A percentile compares a stretch with the other conserved stretches of the same genome.
phyloP scores from a whole-genome alignment of 37 sponge, comb jelly and placozoan genomes.

The Dysidea cf. avara region DNA sequence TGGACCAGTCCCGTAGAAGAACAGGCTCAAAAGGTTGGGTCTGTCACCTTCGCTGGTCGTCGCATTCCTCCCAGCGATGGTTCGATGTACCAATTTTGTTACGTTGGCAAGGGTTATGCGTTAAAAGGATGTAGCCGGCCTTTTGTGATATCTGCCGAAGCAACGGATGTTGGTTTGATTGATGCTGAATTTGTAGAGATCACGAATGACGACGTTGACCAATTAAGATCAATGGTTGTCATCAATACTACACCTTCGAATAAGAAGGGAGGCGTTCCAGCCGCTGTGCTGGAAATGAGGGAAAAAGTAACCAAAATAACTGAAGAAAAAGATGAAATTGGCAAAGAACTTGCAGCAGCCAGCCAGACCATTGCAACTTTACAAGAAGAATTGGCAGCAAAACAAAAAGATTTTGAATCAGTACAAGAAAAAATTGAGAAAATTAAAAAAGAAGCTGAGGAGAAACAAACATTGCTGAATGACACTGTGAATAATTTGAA shows the following conservation, averaged over 20 bases:
- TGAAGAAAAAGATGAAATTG: conserved; percentile 12
- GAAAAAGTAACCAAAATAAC: not conserved
- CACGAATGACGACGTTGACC: conserved; percentile 15
- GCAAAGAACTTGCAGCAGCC: not conserved
- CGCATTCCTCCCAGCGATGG: conserved; percentile 68
- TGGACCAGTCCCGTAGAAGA: not conserved
- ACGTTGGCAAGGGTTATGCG: conserved; percentile 42
- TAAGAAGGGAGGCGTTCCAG: too few species aligned
- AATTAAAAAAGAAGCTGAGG: not conserved
- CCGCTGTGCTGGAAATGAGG: not conserved
- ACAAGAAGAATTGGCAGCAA: conserved; percentile 5
- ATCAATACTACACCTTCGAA: conserved; percentile 4
- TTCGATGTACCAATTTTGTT: conserved; percentile 71
- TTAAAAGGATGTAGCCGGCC: conserved; percentile 52
- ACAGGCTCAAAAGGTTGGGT: conserved; percentile 2
- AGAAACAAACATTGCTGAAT: not conserved
- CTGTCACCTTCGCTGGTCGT: conserved; percentile 51
- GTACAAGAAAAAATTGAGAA: conserved; percentile 1
- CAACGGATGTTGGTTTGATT: not conserved
- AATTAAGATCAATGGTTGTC: conserved; percentile 29
- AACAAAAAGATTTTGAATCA: not conserved
- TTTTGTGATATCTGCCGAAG: conserved; percentile 36
- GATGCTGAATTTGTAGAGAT: conserved; percentile 59
- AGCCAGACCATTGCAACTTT: not conserved
- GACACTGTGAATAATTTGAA: not conserved